Conservation (phyloP, 2,113 vertebrate species). For the Centropristis striata region DNA sequence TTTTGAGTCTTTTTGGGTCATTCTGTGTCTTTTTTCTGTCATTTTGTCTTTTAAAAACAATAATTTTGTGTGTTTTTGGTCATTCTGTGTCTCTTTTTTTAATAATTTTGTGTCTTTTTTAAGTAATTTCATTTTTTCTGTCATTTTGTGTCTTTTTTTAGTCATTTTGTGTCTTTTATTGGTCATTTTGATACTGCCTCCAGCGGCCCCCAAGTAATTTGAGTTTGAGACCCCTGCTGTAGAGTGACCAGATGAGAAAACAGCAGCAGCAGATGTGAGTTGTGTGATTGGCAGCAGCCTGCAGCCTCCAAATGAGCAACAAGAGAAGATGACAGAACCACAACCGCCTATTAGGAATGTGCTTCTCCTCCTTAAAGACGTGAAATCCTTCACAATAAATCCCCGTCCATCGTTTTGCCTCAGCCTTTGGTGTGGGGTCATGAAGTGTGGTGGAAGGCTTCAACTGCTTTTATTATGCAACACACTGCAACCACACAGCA, state of each 20-base stretch:
- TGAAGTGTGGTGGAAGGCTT: neutral
- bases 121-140: too few species aligned
- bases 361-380: conserved; percentile 13
- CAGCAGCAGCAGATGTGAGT: neutral
- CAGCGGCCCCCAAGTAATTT: too few species aligned
- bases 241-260: neutral
- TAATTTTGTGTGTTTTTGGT: too few species aligned
- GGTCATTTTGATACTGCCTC: too few species aligned
- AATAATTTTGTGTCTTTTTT: too few species aligned
- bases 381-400: neutral
- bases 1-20: too few species aligned
- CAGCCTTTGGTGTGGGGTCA: conserved; percentile 26
- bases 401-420: neutral
- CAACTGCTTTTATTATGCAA: conserved; percentile 51
- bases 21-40: too few species aligned
- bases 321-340: neutral
- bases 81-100: too few species aligned
- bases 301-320: neutral
- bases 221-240: too few species aligned
- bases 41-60: too few species aligned
- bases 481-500: conserved; percentile 41
- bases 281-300: neutral
- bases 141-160: too few species aligned
- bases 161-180: too few species aligned
- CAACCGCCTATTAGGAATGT: neutral